Conservation (phyloP, 2,113 vertebrate species). For the Cariama cristata region DNA sequence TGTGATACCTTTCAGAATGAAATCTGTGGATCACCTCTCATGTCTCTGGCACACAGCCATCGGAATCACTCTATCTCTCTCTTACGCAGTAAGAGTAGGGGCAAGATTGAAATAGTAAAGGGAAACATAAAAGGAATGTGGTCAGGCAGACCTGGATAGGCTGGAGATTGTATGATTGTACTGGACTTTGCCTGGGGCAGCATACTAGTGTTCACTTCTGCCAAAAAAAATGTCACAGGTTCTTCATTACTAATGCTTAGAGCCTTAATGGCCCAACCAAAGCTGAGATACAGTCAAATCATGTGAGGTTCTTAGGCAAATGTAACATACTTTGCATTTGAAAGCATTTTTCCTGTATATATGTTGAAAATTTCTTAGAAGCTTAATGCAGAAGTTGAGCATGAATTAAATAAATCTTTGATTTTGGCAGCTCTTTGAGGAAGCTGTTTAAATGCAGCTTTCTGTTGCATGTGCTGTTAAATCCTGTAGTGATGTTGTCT, state of each 20-base stretch:
- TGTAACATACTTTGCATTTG: neutral
- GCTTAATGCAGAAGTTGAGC: neutral
- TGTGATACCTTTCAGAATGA: neutral
- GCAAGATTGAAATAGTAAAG: neutral
- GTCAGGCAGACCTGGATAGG: neutral
- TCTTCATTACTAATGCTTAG: neutral
- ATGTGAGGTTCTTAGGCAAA: neutral
- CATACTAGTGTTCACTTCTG: neutral
- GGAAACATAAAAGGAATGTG: neutral
- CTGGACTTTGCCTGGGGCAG: neutral
- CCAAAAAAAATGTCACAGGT: neutral
- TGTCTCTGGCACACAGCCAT: neutral
- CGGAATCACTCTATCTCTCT: neutral
- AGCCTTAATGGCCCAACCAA: neutral
- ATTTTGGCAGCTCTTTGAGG: neutral
- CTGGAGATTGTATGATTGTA: neutral
- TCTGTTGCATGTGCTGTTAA: neutral
- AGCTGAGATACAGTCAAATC: neutral
- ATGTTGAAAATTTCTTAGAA: neutral
- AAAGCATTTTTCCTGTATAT: neutral
- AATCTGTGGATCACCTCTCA: neutral
- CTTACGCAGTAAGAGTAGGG: neutral
- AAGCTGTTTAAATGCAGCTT: neutral
- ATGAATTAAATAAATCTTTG: neutral
- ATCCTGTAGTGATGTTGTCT: neutral